Base-by-base conservation (phyloP, 2,113 vertebrate genomes). In the Murina feae region DNA sequence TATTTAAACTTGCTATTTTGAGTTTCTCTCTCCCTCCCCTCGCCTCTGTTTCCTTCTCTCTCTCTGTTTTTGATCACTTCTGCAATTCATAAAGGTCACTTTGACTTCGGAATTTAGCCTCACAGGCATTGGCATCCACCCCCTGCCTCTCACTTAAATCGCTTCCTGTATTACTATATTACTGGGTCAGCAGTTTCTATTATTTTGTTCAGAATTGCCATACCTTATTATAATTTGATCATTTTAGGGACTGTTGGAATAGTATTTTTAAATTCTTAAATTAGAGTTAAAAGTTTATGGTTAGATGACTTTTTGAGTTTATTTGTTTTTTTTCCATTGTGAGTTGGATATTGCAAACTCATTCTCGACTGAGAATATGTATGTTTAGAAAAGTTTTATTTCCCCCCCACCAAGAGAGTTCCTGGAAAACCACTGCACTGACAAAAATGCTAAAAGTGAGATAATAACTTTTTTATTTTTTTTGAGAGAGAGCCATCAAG, bases 11-110 rank as follows among this genome's bases (percentile, higher is more conserved):
- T 93, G 63, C 58, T 66, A 14, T 66, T 96, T 83, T 94, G 82
- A 71, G 44, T 86, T 32, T 86, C 5, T 51, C 20, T 53, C 21
- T n/a, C 35, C 55, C 53, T 53, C 20, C 21, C 17, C 23, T 80
- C 53, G 23, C 1, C 14, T 49, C 74, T 69, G 58, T 23, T 32
- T 89, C 60, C 68, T 80, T 85, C 68, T 88, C 32, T 53, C 37
- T 89, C 2, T 68, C 42, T 72, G 42, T 90, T 35, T 74, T 55
- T 94, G 58, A 95, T 96, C 68, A 85, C 89, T 95, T 94, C 86
- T 95, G 85, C 94, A 90, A 49, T 92, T 96, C 95, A 44, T 89
- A 93, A 96, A 96, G 90, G 94, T 96, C 85, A 80, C 90, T 92
- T 55, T 96, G 76, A 89, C 86, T 93, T 94, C 79, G 93, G 85